These are phyloP conservation scores for Oryzias javanicus DNA, from an alignment of 2,113 vertebrate species.

Conservation along the genomic window DNA sequence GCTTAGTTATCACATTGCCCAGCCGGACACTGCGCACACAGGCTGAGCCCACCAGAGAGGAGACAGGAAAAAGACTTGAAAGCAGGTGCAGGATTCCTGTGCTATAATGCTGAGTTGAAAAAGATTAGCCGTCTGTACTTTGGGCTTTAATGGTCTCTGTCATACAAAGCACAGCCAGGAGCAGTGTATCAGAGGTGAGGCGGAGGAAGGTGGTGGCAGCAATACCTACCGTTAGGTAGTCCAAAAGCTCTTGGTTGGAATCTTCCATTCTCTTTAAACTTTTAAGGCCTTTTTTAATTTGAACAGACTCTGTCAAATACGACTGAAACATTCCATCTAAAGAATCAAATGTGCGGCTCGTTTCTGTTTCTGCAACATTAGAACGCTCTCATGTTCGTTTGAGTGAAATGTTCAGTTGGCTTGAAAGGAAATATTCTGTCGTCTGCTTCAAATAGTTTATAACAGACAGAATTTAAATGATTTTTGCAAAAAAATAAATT, in stretches of 20 bases:
- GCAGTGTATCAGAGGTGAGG: conserved; percentile 50
- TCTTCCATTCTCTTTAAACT: conserved; percentile 23
- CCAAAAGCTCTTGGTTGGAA: conserved; percentile 39
- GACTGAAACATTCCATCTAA: no score
- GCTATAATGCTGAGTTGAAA: conserved; percentile 67
- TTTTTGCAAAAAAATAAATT: no score
- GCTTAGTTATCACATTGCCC: conserved; percentile 69
- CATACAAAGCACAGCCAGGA: conserved; percentile 67
- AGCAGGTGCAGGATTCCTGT: conserved; percentile 64
- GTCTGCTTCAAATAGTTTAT: no score
- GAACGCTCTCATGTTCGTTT: no score
- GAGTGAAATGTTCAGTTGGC: no score
- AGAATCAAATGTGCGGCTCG: no score
- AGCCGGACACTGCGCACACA: conserved; percentile 65
- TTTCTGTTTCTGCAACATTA: no score
- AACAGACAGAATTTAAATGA: no score
- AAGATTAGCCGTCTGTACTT: conserved; percentile 60
- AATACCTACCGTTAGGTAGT: conserved; percentile 41
- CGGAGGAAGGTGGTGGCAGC: conserved; percentile 26
- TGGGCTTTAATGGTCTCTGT: conserved; percentile 62
- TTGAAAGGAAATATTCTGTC: no score
- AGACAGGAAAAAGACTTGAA: conserved; percentile 60
- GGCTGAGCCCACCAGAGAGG: conserved; percentile 53
- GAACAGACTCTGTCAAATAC: conserved; percentile 11
- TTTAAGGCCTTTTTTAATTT: conserved; percentile 28